phyloP scores from a whole-genome alignment of 2,888 invertebrate genomes.

The Chymomyza amoena region DNA sequence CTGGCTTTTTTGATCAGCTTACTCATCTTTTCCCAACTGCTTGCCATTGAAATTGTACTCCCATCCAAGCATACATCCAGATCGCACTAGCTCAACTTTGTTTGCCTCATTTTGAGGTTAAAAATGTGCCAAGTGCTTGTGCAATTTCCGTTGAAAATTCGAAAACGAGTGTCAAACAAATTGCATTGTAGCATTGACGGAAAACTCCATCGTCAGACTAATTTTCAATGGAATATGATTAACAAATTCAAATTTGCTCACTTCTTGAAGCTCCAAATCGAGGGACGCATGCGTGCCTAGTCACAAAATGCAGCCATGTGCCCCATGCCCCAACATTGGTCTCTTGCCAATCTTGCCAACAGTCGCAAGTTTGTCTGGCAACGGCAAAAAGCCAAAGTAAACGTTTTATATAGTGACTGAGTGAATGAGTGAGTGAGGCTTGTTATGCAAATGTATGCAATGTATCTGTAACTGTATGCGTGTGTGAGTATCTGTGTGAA shows the following conservation, averaged over 20 bases:
- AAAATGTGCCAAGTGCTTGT: conserved; percentile 64
- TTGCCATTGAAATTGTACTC: conserved; percentile 3
- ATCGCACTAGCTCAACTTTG: conserved; percentile 14
- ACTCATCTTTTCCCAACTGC: background rate
- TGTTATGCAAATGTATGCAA: conserved; percentile 70
- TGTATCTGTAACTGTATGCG: background rate
- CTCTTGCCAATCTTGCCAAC: background rate
- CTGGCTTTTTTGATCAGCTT: no score
- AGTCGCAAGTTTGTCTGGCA: background rate
- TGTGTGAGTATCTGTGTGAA: conserved; percentile 17
- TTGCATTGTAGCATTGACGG: conserved; percentile 62
- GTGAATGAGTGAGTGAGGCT: conserved; percentile 22
- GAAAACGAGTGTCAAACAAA: conserved; percentile 59
- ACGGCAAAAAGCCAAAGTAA: background rate
- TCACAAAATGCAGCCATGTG: background rate
- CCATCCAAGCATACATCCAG: conserved; percentile 36
- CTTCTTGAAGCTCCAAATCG: background rate
- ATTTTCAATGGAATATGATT: conserved; percentile 66
- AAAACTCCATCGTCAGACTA: conserved; percentile 25
- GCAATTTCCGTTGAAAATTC: conserved; percentile 71
- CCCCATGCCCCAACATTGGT: background rate
- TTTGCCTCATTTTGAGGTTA: background rate
- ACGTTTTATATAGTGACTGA: background rate
- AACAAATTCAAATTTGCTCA: conserved; percentile 49
- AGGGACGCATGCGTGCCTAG: conserved; percentile 5